Conservation (phyloP, 2,888 invertebrate species). For the Sicus ferrugineus region DNA sequence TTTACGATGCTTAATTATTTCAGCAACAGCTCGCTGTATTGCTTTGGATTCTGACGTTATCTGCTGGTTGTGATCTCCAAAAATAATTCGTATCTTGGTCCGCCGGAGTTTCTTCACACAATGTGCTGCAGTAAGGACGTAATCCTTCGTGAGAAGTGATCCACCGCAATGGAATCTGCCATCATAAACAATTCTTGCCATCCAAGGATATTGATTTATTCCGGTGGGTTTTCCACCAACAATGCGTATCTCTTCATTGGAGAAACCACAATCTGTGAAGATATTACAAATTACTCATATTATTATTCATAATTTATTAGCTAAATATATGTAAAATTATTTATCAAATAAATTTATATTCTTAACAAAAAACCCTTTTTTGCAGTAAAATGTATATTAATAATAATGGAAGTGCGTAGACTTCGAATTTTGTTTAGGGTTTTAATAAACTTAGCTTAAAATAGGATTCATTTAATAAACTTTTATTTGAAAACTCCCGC, state of each 20-base stretch:
- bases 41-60: constrained; percentile 79
- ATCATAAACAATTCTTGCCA: constrained; percentile 85
- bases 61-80: constrained; percentile 86
- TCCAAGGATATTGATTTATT: constrained; percentile 86
- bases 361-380: too few species aligned
- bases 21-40: constrained; percentile 81
- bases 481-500: too few species aligned
- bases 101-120: constrained; percentile 80
- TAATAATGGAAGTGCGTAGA: too few species aligned
- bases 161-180: constrained; percentile 90
- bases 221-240: constrained; percentile 85
- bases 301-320: too few species aligned
- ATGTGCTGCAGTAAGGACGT: constrained; percentile 87
- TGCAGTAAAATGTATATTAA: too few species aligned
- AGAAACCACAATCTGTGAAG: constrained; percentile 79
- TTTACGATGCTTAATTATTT: constrained; percentile 80
- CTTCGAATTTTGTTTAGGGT: too few species aligned
- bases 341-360: too few species aligned
- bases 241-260: constrained; percentile 86
- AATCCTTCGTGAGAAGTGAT: constrained; percentile 81
- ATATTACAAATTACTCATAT: neutral
- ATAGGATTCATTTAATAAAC: too few species aligned
- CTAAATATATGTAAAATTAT: too few species aligned
- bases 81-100: constrained; percentile 81
- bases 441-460: too few species aligned